A percentile compares a stretch with the other conserved stretches of the same genome.
Evolutionary conservation across 2,888 invertebrate genomes (phyloP).

Genomic region (Choreutis nemorana): DNA sequence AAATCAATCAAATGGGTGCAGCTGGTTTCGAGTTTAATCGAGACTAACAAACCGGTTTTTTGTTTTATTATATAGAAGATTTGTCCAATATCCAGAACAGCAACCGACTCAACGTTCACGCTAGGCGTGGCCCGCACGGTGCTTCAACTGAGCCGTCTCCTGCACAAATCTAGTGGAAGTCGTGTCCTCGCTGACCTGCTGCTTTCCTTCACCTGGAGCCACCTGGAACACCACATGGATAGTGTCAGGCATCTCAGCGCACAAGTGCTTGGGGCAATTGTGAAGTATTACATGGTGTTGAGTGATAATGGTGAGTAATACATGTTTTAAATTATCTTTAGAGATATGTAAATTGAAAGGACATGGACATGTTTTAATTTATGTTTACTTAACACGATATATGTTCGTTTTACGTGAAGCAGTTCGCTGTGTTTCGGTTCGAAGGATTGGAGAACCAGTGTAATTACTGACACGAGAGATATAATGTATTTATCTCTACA

Average conservation of each 20-base stretch:
- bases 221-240: constrained; percentile 72
- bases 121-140: constrained; percentile 33
- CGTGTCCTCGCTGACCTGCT: too few relatives aligned
- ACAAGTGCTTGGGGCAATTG: constrained; percentile 37
- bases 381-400: too few relatives aligned
- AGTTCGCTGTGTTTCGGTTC: too few relatives aligned
- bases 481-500: too few relatives aligned
- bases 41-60: background rate
- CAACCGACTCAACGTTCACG: constrained; percentile 34
- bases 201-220: constrained; percentile 59
- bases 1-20: too few relatives aligned
- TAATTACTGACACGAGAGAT: too few relatives aligned
- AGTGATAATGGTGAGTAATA: constrained; percentile 31
- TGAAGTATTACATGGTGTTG: constrained; percentile 25
- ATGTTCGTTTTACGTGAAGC: too few relatives aligned
- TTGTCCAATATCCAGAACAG: constrained; percentile 22
- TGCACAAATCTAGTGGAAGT: constrained; percentile 10
- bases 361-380: too few relatives aligned
- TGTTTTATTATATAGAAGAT: too few relatives aligned
- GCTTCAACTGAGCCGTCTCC: constrained; percentile 26
- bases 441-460: too few relatives aligned
- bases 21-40: background rate
- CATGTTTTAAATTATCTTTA: too few relatives aligned
- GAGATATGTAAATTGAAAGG: too few relatives aligned
- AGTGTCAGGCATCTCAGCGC: constrained; percentile 69